Evolutionary conservation across 2,797 vertebrate species (phyloP), one percentile per base, ranked within the genome.

Genomic region (Tapera naevia): DNA sequence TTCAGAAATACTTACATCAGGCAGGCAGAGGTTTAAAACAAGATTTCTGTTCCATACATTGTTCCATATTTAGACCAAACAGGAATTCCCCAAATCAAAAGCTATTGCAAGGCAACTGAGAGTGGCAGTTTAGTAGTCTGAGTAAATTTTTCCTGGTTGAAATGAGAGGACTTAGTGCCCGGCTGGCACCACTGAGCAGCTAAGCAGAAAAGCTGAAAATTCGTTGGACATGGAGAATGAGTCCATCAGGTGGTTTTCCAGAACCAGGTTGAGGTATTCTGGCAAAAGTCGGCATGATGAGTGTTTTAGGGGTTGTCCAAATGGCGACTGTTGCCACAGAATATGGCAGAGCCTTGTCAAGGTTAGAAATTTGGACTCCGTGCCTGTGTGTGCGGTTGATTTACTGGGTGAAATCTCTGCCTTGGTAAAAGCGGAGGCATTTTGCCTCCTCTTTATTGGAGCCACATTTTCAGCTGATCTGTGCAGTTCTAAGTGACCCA

Each of bases 91-190:
- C 10, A 75, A 22, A 17, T 28, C 60, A 48, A 76, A 89, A 88
- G 23, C 39, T 64, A n/a, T 84, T 88, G 66, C 66, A 64, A 70
- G 39, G 86, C 88, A 79, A 90, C 62, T 81, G 43, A 46, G 86
- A 81, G 58, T 83, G n/a, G 10, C 37, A 22, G 35, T 75, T 91
- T 7, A 92, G n/a, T 75, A 88, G 32, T 71, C 58, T 88, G 88
- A 96, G 70, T 88, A 90, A 76, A 67, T 86, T 88, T 94, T 96
- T 95, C 86, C 94, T 94, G 33, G 41, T 94, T 93, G 79, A 81
- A 93, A 82, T 84, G 61, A 60, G 73, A 86, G 48, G 32, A 70
- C 25, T 72, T 64, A 12, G 8, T 54, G 35, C 51, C 18, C 85
- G 76, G 45, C 62, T 92, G 60, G 56, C 76, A 86, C 56, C 76